Conservation (phyloP, 2,888 invertebrate species). For the Lymantria monacha region DNA sequence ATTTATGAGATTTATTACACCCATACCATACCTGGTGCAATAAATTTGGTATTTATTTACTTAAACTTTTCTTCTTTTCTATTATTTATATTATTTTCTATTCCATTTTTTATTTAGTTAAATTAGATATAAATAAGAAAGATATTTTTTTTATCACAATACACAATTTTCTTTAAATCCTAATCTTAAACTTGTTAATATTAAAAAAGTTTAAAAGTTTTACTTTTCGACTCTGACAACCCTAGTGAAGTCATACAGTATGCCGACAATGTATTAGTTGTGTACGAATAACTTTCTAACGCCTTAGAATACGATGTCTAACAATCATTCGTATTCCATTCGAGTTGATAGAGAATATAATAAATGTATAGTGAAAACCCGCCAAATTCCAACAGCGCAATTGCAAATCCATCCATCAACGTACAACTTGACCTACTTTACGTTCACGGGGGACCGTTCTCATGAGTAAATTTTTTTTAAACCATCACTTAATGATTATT, state of each 20-base stretch:
- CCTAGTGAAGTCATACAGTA: background rate
- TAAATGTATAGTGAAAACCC: slow-evolving; percentile 29
- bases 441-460: background rate
- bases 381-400: slow-evolving; percentile 30
- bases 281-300: slow-evolving; percentile 54
- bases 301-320: slow-evolving; percentile 25
- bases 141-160: no score
- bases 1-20: no score
- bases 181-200: no score
- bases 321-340: slow-evolving; percentile 45
- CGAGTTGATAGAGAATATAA: slow-evolving; percentile 34
- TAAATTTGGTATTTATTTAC: no score
- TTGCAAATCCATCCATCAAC: slow-evolving; percentile 43
- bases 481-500: slow-evolving; percentile 30
- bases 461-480: slow-evolving; percentile 7
- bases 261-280: slow-evolving; percentile 11
- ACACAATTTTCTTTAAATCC: no score
- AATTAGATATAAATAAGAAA: no score
- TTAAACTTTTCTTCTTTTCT: no score
- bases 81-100: no score
- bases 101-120: no score
- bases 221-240: background rate
- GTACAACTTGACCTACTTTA: slow-evolving; percentile 50
- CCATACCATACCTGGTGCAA: no score
- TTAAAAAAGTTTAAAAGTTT: background rate